Evolutionary conservation across 2,113 vertebrate genomes (phyloP).

Genomic region (Clupea harengus): DNA sequence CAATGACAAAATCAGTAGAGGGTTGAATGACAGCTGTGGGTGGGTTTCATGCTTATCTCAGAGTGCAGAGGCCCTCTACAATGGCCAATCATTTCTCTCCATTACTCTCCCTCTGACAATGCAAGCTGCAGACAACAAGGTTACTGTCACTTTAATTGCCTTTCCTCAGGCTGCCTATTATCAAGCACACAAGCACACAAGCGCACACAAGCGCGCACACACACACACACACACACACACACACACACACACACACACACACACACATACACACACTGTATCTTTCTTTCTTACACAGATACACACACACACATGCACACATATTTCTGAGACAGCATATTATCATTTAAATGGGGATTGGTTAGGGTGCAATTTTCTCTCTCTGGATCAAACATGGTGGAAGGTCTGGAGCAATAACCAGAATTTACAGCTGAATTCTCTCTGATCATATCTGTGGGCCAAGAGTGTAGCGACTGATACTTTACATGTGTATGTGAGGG

Average conservation of each 20-base stretch:
- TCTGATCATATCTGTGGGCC: slow-evolving; percentile 67
- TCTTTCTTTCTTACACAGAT: neutral
- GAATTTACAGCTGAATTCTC: slow-evolving; percentile 66
- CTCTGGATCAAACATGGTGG: neutral
- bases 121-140: slow-evolving; percentile 14
- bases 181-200: neutral
- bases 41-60: neutral
- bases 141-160: neutral
- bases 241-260: neutral
- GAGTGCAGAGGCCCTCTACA: neutral
- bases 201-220: neutral
- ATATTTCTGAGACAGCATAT: neutral
- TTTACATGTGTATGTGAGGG: neutral
- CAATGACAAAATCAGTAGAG: neutral
- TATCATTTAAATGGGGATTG: slow-evolving; percentile 6
- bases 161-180: neutral
- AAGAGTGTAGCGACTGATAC: neutral
- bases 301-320: neutral
- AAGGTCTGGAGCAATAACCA: slow-evolving; percentile 52
- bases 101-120: neutral
- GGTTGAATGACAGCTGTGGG: slow-evolving; percentile 10
- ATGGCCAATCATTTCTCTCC: slow-evolving; percentile 13
- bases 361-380: neutral
- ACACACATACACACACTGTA: neutral
- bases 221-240: neutral